Base-by-base conservation (phyloP, 1,140 invertebrate species). In the Caenorhabditis briggsae region DNA sequence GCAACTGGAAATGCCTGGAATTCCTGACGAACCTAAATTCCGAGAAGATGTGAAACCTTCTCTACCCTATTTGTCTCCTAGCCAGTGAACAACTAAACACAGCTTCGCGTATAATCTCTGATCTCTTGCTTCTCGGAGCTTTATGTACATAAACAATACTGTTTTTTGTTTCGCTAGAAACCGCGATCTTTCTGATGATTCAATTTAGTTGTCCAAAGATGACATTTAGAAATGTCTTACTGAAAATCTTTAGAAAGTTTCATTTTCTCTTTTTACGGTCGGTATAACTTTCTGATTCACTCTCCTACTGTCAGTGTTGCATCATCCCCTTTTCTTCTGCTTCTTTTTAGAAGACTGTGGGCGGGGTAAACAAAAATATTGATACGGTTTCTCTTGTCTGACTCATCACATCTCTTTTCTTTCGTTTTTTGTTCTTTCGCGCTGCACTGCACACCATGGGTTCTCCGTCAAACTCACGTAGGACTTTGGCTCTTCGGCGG, bases 401-500 rank as follows among this genome's bases (percentile, higher is more conserved):
- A 50, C 70, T 78, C 43, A 50, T 61, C 59, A 25, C 20, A 61
- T 61, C 59, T 61, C 59, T 33, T 61, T 78, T 46, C 53, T 48
- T 65, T 65, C 61, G 2, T 50, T 78, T 78, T 78, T n/a, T 48
- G 8, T 53, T 8, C 53, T 53, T 2, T 20, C 41, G 7, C 46
- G 16, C 20, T 25, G 59, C 59, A 78, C 70, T 25, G 11, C 25
- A 11, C 14, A 1, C 33, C 33, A 33, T 33, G 9, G 9, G 33
- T 46, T 18, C 18, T 46, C n/a, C 23, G 0, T 53, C 5, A 78
- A 78, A 78, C 70, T 78, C 70, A 78, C 70, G 70, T 78, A 78
- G 70, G 70, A 78, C 70, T 78, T 78, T 78, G 43, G 43, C 70
- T 78, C 70, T 78, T 78, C 70, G 46, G 70, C 46, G 46, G 70